phyloP scores from a whole-genome alignment of 2,797 vertebrate species.

The Lycodopsis pacificus region DNA sequence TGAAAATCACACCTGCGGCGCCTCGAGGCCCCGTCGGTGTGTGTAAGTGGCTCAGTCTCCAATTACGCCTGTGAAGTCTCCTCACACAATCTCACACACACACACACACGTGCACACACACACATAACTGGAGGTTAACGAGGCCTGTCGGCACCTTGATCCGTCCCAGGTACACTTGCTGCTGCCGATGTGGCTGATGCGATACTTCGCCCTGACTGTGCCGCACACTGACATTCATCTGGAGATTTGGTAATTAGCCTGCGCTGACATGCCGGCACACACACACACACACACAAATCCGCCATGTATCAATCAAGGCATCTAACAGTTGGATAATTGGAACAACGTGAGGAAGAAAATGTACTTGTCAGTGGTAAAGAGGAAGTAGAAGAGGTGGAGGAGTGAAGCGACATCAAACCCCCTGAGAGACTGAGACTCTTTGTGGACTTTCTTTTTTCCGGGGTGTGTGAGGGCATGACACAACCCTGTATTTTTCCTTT shows the following conservation, averaged over 20 bases:
- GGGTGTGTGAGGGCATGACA: neutral
- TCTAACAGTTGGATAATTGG: slow-evolving; percentile 75
- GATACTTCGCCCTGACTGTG: slow-evolving; percentile 41
- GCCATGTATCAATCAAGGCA: slow-evolving; percentile 68
- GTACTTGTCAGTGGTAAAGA: slow-evolving; percentile 53
- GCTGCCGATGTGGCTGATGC: slow-evolving; percentile 48
- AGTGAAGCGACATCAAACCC: slow-evolving; percentile 21
- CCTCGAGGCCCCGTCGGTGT: slow-evolving; percentile 43
- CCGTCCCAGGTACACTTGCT: slow-evolving; percentile 52
- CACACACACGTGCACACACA: slow-evolving; percentile 38
- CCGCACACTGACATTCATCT: slow-evolving; percentile 65
- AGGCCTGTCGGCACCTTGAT: slow-evolving; percentile 62
- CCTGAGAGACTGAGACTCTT: slow-evolving; percentile 14
- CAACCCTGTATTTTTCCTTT: slow-evolving; percentile 25
- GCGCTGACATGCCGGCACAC: slow-evolving; percentile 29
- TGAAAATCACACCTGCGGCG: slow-evolving; percentile 41
- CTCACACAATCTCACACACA: slow-evolving; percentile 10
- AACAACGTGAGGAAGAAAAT: slow-evolving; percentile 63
- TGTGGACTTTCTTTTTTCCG: slow-evolving; percentile 6
- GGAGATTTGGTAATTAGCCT: slow-evolving; percentile 70
- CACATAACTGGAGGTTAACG: slow-evolving; percentile 56
- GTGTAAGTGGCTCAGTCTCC: slow-evolving; percentile 65
- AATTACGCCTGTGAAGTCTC: slow-evolving; percentile 77
- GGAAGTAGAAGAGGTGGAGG: slow-evolving; percentile 22
- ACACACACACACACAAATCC: slow-evolving; percentile 41